A percentile compares a stretch with the other conserved stretches of the same genome.
phyloP scores from a whole-genome alignment of 2,797 vertebrate genomes.

The Lophotriccus pileatus region DNA sequence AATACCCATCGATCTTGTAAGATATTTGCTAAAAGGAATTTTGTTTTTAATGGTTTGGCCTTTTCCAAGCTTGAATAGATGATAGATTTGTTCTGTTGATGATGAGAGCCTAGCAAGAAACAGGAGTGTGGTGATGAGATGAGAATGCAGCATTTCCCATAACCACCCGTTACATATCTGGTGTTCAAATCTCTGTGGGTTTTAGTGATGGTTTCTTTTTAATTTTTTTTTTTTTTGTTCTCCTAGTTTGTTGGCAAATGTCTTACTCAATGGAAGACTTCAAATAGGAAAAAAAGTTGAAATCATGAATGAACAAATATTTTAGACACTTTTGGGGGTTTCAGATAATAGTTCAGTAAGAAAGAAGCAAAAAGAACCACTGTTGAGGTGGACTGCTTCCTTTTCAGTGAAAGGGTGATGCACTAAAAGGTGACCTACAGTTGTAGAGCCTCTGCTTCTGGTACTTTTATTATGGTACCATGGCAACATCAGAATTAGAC shows the following conservation, averaged over 20 bases:
- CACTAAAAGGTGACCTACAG: background rate
- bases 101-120: background rate
- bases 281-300: background rate
- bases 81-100: background rate
- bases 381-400: background rate
- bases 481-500: constrained; percentile 55
- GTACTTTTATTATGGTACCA: constrained; percentile 27
- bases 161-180: background rate
- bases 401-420: background rate
- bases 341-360: background rate
- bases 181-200: background rate
- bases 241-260: background rate
- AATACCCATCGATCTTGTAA: background rate
- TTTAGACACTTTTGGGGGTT: background rate
- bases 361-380: background rate
- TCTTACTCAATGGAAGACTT: background rate
- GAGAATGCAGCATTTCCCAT: background rate
- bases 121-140: background rate
- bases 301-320: background rate
- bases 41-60: background rate
- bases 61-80: background rate
- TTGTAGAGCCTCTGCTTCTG: background rate
- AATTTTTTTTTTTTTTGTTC: background rate
- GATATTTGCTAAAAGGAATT: background rate
- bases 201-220: background rate